These are phyloP conservation scores for Kryptopterus vitreolus DNA, from an alignment of 2,797 vertebrate genomes.

Conservation along the genomic window DNA sequence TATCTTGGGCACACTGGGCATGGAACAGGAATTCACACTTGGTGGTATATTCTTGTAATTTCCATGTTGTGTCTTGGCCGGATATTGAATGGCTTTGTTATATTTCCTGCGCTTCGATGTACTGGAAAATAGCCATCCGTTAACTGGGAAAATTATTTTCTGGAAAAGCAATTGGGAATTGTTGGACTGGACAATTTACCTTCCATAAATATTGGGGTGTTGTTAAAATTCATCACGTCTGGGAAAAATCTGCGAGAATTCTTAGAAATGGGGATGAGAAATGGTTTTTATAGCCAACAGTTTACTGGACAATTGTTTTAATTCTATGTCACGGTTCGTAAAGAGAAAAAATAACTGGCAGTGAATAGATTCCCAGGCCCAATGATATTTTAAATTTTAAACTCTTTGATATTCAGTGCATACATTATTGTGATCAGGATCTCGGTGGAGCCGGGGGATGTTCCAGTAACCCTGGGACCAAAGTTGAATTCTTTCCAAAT, in stretches of 20 bases:
- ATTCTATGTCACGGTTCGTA: neutral
- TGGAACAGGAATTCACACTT: neutral
- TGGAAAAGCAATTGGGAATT: constrained; percentile 7
- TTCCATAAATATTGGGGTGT: neutral
- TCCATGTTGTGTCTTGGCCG: constrained; percentile 10
- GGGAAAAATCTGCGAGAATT: neutral
- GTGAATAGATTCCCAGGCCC: neutral
- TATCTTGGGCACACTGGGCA: neutral
- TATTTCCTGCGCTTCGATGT: constrained; percentile 12
- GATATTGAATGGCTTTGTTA: constrained; percentile 9
- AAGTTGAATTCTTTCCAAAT: neutral
- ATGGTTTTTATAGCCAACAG: neutral
- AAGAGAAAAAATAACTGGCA: neutral
- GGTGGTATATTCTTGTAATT: constrained; percentile 12
- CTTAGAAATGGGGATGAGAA: neutral
- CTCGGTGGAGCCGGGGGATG: neutral
- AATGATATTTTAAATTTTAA: neutral
- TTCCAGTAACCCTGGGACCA: neutral
- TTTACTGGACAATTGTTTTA: neutral
- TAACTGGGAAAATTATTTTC: neutral
- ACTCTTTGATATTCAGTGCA: neutral
- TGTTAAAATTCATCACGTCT: neutral
- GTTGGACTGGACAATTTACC: neutral
- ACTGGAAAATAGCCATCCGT: neutral
- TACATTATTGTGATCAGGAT: neutral